Conservation (phyloP, 2,888 invertebrate genomes). For the Trichacis sp. region DNA sequence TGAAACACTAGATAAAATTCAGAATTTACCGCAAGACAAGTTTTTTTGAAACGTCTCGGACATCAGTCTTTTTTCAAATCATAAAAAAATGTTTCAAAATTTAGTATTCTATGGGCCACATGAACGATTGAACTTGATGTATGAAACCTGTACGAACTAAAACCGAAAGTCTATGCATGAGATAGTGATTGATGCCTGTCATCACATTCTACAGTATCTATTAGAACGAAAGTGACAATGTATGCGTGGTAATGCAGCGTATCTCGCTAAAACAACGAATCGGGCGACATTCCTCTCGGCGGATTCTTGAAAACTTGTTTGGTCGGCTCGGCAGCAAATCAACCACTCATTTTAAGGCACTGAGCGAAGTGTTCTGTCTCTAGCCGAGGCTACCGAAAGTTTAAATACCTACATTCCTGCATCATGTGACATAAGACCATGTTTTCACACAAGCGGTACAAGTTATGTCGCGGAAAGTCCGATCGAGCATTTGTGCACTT, state of each 20-base stretch:
- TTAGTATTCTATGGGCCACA: too few relatives aligned
- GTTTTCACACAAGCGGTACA: background rate
- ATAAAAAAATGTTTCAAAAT: too few relatives aligned
- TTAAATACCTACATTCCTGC: conserved; percentile 5
- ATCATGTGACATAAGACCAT: conserved; percentile 9
- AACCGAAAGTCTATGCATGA: too few relatives aligned
- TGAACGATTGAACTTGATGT: too few relatives aligned
- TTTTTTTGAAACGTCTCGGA: too few relatives aligned
- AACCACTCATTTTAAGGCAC: conserved; percentile 51
- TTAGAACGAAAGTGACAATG: conserved; percentile 11
- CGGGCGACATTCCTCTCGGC: conserved; percentile 61
- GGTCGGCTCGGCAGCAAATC: conserved; percentile 54
- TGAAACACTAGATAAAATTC: too few relatives aligned
- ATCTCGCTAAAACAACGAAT: conserved; percentile 45
- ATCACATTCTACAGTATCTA: background rate
- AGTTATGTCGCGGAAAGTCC: background rate
- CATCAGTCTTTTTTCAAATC: too few relatives aligned
- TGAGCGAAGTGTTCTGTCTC: conserved; percentile 50
- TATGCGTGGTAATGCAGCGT: conserved; percentile 27
- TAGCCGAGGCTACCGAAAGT: conserved; percentile 24
- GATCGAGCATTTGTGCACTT: background rate
- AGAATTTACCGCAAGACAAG: too few relatives aligned
- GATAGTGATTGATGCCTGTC: conserved; percentile 1
- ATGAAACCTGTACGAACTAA: too few relatives aligned
- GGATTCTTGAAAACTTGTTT: conserved; percentile 65